Evolutionary conservation across 2,888 invertebrate species (phyloP).

Genomic region (Plebejus melissa): DNA sequence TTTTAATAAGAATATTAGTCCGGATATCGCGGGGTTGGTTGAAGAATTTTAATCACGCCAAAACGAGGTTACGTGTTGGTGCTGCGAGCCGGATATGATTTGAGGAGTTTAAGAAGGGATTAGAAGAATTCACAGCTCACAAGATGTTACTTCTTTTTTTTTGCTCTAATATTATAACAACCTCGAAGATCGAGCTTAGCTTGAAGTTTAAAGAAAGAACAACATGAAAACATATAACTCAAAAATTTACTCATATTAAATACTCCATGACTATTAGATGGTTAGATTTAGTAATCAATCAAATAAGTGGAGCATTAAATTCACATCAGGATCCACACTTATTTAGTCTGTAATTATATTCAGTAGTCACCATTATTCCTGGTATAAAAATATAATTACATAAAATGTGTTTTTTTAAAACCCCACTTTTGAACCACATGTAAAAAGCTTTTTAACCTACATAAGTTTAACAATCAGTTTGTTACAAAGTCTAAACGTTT

Average conservation of each 20-base stretch:
- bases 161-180: neutral
- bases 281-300: too few relatives aligned
- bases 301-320: too few relatives aligned
- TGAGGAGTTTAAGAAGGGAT: neutral
- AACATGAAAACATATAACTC: too few relatives aligned
- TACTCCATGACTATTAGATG: too few relatives aligned
- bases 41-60: neutral
- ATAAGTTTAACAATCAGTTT: constrained; percentile 6
- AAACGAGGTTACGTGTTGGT: neutral
- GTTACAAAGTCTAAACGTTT: constrained; percentile 16
- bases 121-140: neutral
- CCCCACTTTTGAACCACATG: neutral
- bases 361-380: too few relatives aligned
- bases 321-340: neutral
- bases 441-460: constrained; percentile 16
- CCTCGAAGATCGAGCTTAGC: too few relatives aligned
- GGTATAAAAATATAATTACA: neutral
- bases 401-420: neutral
- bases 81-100: neutral
- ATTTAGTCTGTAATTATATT: too few relatives aligned
- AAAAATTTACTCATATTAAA: too few relatives aligned
- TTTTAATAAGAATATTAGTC: constrained; percentile 25
- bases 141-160: neutral
- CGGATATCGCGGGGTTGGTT: neutral
- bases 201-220: too few relatives aligned